A percentile compares a stretch with the other conserved stretches of the same genome.
Evolutionary conservation across 2,113 vertebrate genomes (phyloP).

Genomic region (Xiphias gladius): DNA sequence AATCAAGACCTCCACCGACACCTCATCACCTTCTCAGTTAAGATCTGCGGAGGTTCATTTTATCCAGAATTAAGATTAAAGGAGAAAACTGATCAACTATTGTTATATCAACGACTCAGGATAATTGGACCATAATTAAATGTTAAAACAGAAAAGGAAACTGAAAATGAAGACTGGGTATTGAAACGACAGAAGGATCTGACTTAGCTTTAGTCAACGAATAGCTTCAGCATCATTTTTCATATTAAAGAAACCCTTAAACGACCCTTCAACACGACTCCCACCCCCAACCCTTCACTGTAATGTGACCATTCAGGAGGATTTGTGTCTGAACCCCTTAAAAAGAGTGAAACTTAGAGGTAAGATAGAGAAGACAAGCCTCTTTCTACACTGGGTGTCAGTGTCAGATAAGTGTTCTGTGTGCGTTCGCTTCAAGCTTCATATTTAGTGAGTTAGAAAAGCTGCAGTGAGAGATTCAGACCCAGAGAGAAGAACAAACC

Average conservation of each 20-base stretch:
- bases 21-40: too few relatives aligned
- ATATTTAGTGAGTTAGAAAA: background rate
- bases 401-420: background rate
- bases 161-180: too few relatives aligned
- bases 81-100: background rate
- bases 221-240: background rate
- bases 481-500: background rate
- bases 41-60: background rate
- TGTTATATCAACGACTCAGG: background rate
- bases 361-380: background rate
- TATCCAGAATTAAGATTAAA: background rate
- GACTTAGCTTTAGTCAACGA: background rate
- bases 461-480: slow-evolving; percentile 18
- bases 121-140: background rate
- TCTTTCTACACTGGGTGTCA: background rate
- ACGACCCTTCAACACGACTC: too few relatives aligned
- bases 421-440: slow-evolving; percentile 22
- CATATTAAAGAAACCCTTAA: too few relatives aligned
- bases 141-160: background rate
- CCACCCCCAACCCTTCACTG: too few relatives aligned
- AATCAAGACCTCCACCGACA: background rate
- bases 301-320: too few relatives aligned
- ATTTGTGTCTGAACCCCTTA: too few relatives aligned
- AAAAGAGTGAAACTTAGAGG: too few relatives aligned
- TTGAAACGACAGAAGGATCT: background rate